phyloP scores from a whole-genome alignment of 2,888 invertebrate genomes.

The Schrankia costaestrigalis region DNA sequence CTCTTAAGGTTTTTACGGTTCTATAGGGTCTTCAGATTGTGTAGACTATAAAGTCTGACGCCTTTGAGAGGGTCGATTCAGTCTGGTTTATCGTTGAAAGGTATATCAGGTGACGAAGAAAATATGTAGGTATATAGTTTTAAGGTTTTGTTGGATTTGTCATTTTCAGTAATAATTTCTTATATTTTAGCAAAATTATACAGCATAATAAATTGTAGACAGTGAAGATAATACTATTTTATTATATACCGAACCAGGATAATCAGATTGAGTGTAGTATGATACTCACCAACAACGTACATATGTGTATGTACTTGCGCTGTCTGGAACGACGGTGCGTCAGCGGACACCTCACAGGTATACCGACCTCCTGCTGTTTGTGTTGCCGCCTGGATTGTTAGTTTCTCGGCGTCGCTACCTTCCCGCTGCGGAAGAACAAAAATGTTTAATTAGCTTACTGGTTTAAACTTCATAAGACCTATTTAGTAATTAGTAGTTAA shows the following conservation, averaged over 20 bases:
- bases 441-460: neutral
- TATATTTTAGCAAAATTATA: too few species aligned
- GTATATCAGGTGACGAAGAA: too few species aligned
- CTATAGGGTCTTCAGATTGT: constrained; percentile 15
- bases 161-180: too few species aligned
- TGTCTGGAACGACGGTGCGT: constrained; percentile 86
- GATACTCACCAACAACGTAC: constrained; percentile 86
- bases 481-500: too few species aligned
- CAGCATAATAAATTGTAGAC: constrained; percentile 14
- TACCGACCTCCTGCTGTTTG: constrained; percentile 84
- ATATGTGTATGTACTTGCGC: constrained; percentile 82
- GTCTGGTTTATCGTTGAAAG: constrained; percentile 26
- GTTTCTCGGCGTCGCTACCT: constrained; percentile 69
- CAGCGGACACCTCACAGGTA: constrained; percentile 87
- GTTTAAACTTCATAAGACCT: too few species aligned
- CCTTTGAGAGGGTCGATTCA: constrained; percentile 28
- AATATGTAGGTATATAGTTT: too few species aligned
- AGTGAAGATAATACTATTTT: neutral
- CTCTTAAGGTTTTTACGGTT: constrained; percentile 23
- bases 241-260: neutral
- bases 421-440: constrained; percentile 26
- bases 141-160: too few species aligned
- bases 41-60: constrained; percentile 22
- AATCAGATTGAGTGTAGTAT: neutral
- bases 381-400: constrained; percentile 83